Conservation (phyloP, 2,888 invertebrate genomes). For the Chalcis sispes region DNA sequence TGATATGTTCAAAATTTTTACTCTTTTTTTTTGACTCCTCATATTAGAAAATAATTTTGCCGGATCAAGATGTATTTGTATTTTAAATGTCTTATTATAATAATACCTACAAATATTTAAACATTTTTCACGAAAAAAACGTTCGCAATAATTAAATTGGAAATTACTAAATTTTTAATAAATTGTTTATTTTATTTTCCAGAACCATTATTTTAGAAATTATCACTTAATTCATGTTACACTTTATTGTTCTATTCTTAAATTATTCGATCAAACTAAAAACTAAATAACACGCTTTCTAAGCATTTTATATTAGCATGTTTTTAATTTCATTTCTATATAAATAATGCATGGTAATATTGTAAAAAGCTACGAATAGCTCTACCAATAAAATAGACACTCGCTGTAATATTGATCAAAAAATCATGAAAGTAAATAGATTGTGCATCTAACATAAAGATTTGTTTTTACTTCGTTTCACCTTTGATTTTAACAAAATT, state of each 20-base stretch:
- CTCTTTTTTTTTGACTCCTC: no score
- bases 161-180: background rate
- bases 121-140: no score
- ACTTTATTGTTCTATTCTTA: no score
- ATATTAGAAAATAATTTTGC: no score
- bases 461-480: conserved; percentile 20
- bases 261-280: background rate
- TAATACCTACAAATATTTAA: no score
- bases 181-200: background rate
- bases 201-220: background rate
- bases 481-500: conserved; percentile 26
- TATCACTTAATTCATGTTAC: no score
- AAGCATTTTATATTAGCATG: background rate
- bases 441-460: background rate
- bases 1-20: background rate
- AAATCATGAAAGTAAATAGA: conserved; percentile 7
- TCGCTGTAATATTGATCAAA: background rate
- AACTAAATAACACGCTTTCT: conserved; percentile 13
- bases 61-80: no score
- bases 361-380: background rate
- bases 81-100: no score
- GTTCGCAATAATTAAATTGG: background rate
- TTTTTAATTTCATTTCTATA: background rate
- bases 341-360: conserved; percentile 14
- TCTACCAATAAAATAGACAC: background rate